A percentile compares a stretch with the other conserved stretches of the same genome.
Evolutionary conservation across 2,113 vertebrate genomes (phyloP).

Genomic region (Capreolus pygargus): DNA sequence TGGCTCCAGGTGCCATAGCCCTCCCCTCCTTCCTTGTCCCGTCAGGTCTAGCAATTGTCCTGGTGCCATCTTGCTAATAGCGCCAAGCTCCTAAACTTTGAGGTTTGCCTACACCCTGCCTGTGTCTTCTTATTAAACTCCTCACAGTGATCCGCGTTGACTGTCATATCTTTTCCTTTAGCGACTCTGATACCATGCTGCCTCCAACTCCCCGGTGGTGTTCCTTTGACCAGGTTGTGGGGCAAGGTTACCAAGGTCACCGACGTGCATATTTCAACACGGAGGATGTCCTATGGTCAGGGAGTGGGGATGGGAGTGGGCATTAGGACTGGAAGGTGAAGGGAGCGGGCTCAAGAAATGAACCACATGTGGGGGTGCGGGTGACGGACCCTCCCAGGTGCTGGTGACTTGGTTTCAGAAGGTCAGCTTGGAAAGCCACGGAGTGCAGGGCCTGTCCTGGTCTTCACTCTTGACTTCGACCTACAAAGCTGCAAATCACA

Average conservation of each 20-base stretch:
- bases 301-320: background rate
- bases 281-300: background rate
- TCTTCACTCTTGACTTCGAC: background rate
- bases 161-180: background rate
- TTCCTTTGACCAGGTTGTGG: background rate
- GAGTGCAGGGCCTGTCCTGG: background rate
- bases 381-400: background rate
- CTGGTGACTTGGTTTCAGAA: background rate
- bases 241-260: background rate
- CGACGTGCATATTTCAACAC: background rate
- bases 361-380: fast-evolving
- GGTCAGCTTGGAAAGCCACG: background rate
- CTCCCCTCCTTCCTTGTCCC: background rate
- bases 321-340: background rate
- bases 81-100: background rate
- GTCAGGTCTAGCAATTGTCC: background rate
- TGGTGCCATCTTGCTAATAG: background rate
- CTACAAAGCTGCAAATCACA: background rate
- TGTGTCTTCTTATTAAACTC: background rate
- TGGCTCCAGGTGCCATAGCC: background rate
- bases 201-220: background rate
- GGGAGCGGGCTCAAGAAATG: background rate
- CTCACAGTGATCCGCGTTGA: background rate
- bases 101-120: background rate
- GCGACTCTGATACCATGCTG: background rate